phyloP scores from a whole-genome alignment of 2,113 vertebrate species.

The Oxyura jamaicensis region DNA sequence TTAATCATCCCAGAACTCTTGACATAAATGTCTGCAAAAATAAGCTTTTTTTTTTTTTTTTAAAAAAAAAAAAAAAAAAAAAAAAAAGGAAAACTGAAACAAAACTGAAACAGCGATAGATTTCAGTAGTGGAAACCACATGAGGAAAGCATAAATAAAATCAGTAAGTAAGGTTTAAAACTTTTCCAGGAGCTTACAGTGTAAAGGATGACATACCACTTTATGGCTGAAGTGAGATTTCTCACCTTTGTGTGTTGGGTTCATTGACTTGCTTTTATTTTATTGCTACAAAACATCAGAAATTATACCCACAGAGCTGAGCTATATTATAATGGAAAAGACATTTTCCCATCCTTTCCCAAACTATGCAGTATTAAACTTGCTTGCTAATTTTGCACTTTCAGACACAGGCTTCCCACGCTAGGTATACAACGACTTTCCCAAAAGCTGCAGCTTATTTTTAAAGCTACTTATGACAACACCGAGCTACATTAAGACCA shows the following conservation, averaged over 20 bases:
- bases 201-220: not conserved
- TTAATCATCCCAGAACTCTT: not conserved
- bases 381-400: not conserved
- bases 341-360: not conserved
- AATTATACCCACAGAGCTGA: not conserved
- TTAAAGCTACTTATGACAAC: not conserved
- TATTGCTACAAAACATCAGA: not conserved
- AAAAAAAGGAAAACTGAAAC: not conserved
- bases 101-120: not conserved
- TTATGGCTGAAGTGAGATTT: not conserved
- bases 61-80: not conserved
- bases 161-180: not conserved
- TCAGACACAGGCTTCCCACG: rapidly evolving
- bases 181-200: not conserved
- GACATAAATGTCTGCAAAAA: not conserved
- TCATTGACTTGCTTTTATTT: not conserved
- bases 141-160: not conserved
- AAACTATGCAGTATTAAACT: not conserved
- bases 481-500: rapidly evolving
- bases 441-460: not conserved
- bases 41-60: not conserved
- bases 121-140: not conserved
- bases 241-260: not conserved
- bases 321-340: not conserved
- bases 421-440: no score